phyloP scores from a whole-genome alignment of 2,113 vertebrate species.

The Leptobrachium leishanense region DNA sequence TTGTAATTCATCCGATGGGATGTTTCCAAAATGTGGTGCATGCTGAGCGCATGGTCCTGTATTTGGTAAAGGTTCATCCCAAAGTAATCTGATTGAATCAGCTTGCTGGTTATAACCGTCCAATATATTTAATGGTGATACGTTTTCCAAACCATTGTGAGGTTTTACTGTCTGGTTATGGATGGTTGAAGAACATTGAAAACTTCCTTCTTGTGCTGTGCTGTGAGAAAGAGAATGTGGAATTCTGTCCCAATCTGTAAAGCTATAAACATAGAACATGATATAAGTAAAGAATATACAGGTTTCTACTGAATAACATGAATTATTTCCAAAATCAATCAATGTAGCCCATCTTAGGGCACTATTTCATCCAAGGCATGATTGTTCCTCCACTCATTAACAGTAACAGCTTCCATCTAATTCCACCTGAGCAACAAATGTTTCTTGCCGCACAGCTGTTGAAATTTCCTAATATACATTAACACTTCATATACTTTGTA shows the following conservation, averaged over 20 bases:
- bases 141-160: neutral
- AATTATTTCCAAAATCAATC: no score
- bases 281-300: neutral
- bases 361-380: no score
- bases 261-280: constrained; percentile 1
- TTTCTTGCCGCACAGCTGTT: no score
- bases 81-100: neutral
- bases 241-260: neutral
- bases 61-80: neutral
- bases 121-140: constrained; percentile 6
- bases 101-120: neutral
- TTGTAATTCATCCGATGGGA: constrained; percentile 23
- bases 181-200: neutral
- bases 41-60: neutral
- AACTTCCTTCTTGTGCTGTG: neutral
- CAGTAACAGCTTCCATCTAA: no score
- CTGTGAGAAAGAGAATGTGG: neutral
- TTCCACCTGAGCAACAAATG: no score
- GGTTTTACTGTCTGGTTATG: neutral
- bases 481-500: no score
- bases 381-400: no score
- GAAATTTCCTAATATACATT: no score
- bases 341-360: no score
- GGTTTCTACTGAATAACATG: no score
- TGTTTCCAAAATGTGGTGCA: constrained; percentile 57